phyloP scores from a whole-genome alignment of 2,113 vertebrate genomes.

The Coptodon rendalli region DNA sequence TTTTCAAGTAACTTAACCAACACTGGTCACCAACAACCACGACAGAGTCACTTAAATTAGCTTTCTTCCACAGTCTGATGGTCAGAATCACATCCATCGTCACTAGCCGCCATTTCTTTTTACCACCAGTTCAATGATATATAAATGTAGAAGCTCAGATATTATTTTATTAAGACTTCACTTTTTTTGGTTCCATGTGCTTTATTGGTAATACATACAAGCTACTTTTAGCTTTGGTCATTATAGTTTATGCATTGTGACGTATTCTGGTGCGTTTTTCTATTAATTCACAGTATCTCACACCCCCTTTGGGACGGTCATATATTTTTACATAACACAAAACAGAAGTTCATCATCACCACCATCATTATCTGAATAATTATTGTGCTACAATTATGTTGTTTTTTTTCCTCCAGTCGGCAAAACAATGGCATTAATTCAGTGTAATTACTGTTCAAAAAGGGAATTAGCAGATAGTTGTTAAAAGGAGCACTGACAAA shows the following conservation, averaged over 20 bases:
- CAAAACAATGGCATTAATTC: neutral
- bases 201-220: neutral
- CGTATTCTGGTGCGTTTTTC: neutral
- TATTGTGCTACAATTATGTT: neutral
- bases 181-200: neutral
- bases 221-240: neutral
- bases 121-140: neutral
- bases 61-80: neutral
- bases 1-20: neutral
- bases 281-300: neutral
- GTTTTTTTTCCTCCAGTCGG: neutral
- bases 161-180: neutral
- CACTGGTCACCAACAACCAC: neutral
- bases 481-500: neutral
- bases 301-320: neutral
- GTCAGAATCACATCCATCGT: neutral
- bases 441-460: neutral
- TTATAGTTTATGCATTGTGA: neutral
- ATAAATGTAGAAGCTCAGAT: neutral
- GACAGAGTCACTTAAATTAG: neutral
- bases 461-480: neutral
- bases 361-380: neutral
- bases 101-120: too few relatives aligned
- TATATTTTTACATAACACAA: neutral
- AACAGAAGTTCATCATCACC: neutral